A percentile compares a stretch with the other conserved stretches of the same genome.
Conservation (phyloP, 2,113 vertebrate species). For the Myocastor coypus region DNA sequence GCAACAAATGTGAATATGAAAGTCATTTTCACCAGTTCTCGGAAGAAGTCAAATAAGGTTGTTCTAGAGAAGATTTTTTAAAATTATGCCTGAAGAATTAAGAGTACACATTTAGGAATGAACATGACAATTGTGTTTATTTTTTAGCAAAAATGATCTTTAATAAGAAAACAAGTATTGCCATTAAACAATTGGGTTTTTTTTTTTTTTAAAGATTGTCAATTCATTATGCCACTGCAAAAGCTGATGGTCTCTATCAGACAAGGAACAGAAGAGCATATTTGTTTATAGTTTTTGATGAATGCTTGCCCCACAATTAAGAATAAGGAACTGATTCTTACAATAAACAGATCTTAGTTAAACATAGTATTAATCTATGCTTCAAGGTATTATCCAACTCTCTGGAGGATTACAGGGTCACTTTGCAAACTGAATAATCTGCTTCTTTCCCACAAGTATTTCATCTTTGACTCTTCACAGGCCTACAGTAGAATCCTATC, state of each 20-base stretch:
- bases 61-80: constrained; percentile 32
- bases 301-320: constrained; percentile 78
- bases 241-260: constrained; percentile 39
- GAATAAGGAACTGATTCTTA: constrained; percentile 83
- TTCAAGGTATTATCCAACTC: constrained; percentile 80
- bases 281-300: constrained; percentile 77
- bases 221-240: background rate
- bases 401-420: constrained; percentile 78
- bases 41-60: constrained; percentile 52
- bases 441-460: constrained; percentile 79
- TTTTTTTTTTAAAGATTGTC: constrained; percentile 17
- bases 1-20: background rate
- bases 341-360: constrained; percentile 85
- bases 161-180: constrained; percentile 50
- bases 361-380: constrained; percentile 84
- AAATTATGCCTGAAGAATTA: constrained; percentile 55
- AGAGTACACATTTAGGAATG: constrained; percentile 38
- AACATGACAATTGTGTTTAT: background rate
- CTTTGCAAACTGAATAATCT: constrained; percentile 79
- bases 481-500: constrained; percentile 75
- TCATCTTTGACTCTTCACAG: constrained; percentile 80
- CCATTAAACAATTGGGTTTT: background rate
- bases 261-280: constrained; percentile 52
- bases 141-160: constrained; percentile 51
- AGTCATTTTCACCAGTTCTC: constrained; percentile 52